phyloP scores from a whole-genome alignment of 2,113 vertebrate genomes.

The Hippocampus abdominalis region DNA sequence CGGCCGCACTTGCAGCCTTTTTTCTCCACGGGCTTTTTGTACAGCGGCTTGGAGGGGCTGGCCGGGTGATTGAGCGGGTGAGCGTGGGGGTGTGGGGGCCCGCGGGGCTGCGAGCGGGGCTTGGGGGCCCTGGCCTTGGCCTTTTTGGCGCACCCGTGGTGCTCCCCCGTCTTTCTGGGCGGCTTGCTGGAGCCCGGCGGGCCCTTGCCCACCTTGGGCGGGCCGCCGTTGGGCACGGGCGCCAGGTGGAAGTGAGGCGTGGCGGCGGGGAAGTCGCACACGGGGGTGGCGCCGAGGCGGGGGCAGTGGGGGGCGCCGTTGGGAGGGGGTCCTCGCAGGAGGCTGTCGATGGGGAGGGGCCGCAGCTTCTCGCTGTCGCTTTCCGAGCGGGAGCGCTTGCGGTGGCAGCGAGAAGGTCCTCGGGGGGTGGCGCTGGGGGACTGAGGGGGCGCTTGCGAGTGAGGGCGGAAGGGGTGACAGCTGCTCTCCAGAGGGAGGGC shows the following conservation, averaged over 20 bases:
- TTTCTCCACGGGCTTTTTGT: conserved; percentile 97
- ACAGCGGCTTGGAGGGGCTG: conserved; percentile 94
- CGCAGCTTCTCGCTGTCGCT: conserved; percentile 96
- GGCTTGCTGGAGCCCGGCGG: conserved; percentile 86
- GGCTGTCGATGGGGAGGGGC: conserved; percentile 91
- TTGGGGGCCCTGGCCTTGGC: conserved; percentile 91
- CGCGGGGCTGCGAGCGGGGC: conserved; percentile 86
- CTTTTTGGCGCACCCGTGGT: conserved; percentile 91
- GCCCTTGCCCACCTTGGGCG: conserved; percentile 89
- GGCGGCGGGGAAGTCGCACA: conserved; percentile 71
- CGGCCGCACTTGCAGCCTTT: conserved; percentile 98
- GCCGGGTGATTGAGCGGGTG: conserved; percentile 74
- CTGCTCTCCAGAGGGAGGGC: conserved; percentile 76
- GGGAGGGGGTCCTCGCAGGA: conserved; percentile 80
- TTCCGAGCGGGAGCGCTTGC: conserved; percentile 93
- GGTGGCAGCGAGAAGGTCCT: conserved; percentile 81
- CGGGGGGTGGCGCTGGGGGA: conserved; percentile 80
- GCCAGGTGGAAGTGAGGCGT: conserved; percentile 81
- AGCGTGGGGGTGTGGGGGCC: conserved; percentile 81
- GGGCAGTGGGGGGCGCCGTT: conserved; percentile 74
- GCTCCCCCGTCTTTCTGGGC: conserved; percentile 90
- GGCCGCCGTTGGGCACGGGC: conserved; percentile 89
- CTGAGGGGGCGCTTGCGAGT: conserved; percentile 76
- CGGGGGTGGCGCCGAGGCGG: conserved; percentile 76
- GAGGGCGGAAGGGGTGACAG: conserved; percentile 76